Percentiles rank a stretch among this genome's conserved stretches.
Evolutionary conservation across 2,797 vertebrate genomes (phyloP).

Genomic region (Taeniopygia guttata): DNA sequence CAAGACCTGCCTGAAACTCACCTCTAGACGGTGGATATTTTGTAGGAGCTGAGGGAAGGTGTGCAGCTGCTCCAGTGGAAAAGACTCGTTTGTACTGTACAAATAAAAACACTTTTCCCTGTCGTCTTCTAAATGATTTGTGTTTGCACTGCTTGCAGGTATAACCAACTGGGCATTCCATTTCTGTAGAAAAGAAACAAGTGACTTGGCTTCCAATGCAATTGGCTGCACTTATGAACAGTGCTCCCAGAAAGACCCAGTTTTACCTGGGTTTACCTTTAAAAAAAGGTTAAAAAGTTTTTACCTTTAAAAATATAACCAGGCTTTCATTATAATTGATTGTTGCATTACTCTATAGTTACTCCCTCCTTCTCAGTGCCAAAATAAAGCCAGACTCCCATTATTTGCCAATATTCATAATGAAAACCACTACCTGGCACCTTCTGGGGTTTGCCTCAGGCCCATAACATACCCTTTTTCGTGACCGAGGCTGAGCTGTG

Average conservation of each 20-base stretch:
- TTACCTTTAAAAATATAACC: not conserved
- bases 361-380: not conserved
- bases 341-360: not conserved
- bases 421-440: not conserved
- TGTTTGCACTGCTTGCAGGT: slow-evolving; percentile 38
- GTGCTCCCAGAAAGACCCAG: not conserved
- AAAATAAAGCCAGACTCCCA: not conserved
- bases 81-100: not conserved
- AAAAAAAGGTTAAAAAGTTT: too few species aligned
- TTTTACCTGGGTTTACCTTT: not conserved
- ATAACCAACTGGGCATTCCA: slow-evolving; percentile 76
- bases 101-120: not conserved
- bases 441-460: not conserved
- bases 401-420: not conserved
- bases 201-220: not conserved
- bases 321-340: not conserved
- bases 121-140: not conserved
- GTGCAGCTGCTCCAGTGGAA: slow-evolving; percentile 82
- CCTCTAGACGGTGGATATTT: slow-evolving; percentile 89
- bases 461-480: slow-evolving; percentile 82
- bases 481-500: slow-evolving; percentile 35
- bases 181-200: slow-evolving; percentile 78
- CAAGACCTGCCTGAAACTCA: slow-evolving; percentile 60
- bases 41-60: slow-evolving; percentile 86
- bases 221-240: not conserved